Percentiles rank a stretch among this genome's conserved stretches.
These are phyloP conservation scores for Heliconius hortense DNA, from an alignment of 2,888 invertebrate species.

Conservation along the genomic window DNA sequence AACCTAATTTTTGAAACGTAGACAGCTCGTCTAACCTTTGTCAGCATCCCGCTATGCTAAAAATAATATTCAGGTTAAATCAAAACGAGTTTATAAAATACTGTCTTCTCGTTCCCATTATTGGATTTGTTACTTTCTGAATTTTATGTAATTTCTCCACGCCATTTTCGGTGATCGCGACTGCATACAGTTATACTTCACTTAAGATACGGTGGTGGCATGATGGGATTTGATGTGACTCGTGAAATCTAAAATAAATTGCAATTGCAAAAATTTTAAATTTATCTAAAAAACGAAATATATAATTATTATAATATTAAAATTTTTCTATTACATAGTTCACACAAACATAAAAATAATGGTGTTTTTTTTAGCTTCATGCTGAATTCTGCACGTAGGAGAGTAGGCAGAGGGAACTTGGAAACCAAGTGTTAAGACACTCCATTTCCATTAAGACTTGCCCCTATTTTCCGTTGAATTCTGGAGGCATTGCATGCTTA, in stretches of 20 bases:
- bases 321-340: too few relatives aligned
- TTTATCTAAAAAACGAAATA: too few relatives aligned
- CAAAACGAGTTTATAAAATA: not conserved
- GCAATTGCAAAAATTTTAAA: too few relatives aligned
- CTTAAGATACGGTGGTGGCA: not conserved
- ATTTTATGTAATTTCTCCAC: not conserved
- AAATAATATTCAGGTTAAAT: slow-evolving; percentile 3
- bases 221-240: not conserved
- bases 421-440: too few relatives aligned
- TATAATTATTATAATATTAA: too few relatives aligned
- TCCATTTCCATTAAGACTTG: too few relatives aligned
- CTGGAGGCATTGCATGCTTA: too few relatives aligned
- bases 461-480: too few relatives aligned
- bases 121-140: not conserved
- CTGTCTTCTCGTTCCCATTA: not conserved
- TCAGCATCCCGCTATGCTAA: slow-evolving; percentile 2
- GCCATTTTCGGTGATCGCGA: not conserved
- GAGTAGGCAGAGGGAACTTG: too few relatives aligned
- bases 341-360: too few relatives aligned
- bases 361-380: too few relatives aligned
- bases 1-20: slow-evolving; percentile 34
- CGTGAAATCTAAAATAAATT: not conserved
- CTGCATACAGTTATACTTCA: not conserved
- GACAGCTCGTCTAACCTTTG: slow-evolving; percentile 10
- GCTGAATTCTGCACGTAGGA: too few relatives aligned